Conservation (phyloP, 2,113 vertebrate genomes). For the Cavia porcellus region DNA sequence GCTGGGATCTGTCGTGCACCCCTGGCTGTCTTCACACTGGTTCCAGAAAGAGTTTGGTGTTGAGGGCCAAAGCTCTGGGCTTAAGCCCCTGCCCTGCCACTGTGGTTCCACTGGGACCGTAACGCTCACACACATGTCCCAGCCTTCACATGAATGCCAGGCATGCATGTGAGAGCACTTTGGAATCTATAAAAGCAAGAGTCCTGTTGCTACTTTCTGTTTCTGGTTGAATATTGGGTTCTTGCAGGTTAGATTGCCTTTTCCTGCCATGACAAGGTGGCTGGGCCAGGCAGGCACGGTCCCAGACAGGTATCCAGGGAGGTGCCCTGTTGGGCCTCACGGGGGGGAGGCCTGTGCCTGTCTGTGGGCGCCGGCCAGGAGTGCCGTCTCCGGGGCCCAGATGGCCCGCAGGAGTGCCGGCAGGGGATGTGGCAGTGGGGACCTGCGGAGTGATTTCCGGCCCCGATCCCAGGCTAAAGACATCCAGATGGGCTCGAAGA, state of each 20-base stretch:
- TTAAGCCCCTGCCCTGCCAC: no score
- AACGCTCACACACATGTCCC: background rate
- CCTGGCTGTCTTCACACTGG: background rate
- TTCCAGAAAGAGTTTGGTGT: background rate
- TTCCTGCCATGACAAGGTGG: background rate
- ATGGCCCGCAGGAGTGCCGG: background rate
- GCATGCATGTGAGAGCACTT: background rate
- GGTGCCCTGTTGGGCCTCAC: background rate
- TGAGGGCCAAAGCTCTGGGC: background rate
- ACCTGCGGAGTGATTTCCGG: slow-evolving; percentile 67
- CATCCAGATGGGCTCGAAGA: slow-evolving; percentile 70
- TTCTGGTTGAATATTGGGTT: background rate
- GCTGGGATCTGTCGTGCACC: rapidly evolving
- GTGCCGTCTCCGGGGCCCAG: background rate
- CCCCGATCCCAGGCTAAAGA: slow-evolving; percentile 65
- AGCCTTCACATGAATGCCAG: background rate
- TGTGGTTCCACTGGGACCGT: background rate
- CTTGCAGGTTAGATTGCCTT: background rate
- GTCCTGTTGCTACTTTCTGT: background rate
- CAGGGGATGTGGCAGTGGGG: background rate
- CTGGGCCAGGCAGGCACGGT: rapidly evolving
- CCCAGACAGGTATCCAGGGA: background rate
- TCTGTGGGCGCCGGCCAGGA: background rate
- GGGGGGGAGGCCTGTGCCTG: background rate
- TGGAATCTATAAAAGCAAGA: slow-evolving; percentile 21